phyloP scores from a whole-genome alignment of 2,113 vertebrate genomes.

The Pteruthius melanotis region DNA sequence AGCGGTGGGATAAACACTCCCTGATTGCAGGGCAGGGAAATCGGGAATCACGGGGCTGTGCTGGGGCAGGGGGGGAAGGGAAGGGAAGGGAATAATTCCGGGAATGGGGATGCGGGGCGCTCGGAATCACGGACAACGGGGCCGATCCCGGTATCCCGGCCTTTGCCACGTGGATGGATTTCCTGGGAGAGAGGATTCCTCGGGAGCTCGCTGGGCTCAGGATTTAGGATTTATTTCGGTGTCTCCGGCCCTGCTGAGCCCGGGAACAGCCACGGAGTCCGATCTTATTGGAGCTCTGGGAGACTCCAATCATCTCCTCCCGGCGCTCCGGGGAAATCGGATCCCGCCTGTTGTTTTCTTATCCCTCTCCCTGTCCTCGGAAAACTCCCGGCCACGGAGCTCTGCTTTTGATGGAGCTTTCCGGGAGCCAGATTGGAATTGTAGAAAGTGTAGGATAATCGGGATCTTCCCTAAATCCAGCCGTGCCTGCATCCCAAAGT shows the following conservation, averaged over 20 bases:
- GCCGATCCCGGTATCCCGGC: neutral
- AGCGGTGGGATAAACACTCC: slow-evolving; percentile 27
- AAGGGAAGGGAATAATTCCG: neutral
- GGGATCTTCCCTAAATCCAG: neutral
- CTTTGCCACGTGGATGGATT: neutral
- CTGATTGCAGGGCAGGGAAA: slow-evolving; percentile 38
- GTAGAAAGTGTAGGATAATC: neutral
- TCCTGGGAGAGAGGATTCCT: neutral
- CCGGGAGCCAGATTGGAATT: neutral
- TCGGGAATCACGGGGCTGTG: neutral
- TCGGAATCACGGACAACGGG: no score
- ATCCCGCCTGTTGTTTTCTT: slow-evolving; percentile 38
- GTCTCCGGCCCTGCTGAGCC: slow-evolving; percentile 44
- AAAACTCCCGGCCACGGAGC: neutral
- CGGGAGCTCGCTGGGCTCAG: slow-evolving; percentile 13
- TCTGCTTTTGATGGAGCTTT: neutral
- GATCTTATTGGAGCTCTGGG: slow-evolving; percentile 59
- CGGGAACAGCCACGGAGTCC: slow-evolving; percentile 29
- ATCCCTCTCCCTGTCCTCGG: slow-evolving; percentile 35
- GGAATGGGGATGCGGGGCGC: neutral
- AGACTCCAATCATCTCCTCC: slow-evolving; percentile 36
- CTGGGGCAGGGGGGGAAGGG: neutral
- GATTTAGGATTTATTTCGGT: slow-evolving; percentile 34
- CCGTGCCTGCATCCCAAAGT: neutral
- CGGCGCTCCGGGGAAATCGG: slow-evolving; percentile 40